Percentiles rank a stretch among this genome's conserved stretches.
phyloP scores from a whole-genome alignment of 2,113 vertebrate genomes.

The Macquaria ambigua region DNA sequence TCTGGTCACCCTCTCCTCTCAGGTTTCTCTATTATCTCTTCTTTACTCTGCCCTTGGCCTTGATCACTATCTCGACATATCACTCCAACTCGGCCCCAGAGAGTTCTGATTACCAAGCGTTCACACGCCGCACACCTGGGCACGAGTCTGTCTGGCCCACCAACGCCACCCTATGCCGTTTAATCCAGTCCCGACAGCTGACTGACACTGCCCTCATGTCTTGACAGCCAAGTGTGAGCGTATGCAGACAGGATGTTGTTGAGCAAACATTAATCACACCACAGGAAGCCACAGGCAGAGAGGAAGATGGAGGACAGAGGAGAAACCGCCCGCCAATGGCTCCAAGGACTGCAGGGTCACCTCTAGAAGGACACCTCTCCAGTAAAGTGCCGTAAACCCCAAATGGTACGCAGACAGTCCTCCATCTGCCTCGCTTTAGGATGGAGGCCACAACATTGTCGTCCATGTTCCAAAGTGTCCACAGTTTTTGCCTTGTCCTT shows the following conservation, averaged over 20 bases:
- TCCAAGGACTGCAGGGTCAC: constrained; percentile 78
- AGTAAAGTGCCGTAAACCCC: constrained; percentile 36
- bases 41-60: constrained; percentile 67
- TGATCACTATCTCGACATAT: constrained; percentile 70
- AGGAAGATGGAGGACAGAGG: constrained; percentile 65
- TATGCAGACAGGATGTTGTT: constrained; percentile 74
- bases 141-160: constrained; percentile 30
- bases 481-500: constrained; percentile 7
- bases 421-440: constrained; percentile 44
- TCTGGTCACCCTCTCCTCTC: constrained; percentile 63
- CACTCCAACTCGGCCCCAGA: constrained; percentile 43
- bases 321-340: constrained; percentile 56
- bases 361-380: constrained; percentile 60
- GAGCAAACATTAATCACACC: constrained; percentile 81
- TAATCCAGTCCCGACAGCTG: constrained; percentile 44
- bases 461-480: constrained; percentile 10
- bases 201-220: constrained; percentile 64
- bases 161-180: constrained; percentile 10
- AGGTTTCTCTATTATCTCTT: constrained; percentile 62
- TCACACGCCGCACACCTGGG: constrained; percentile 48
- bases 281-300: constrained; percentile 63
- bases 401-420: constrained; percentile 50
- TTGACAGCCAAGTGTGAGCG: constrained; percentile 62
- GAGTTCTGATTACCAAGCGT: constrained; percentile 60
- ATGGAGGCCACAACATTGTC: constrained; percentile 20